Conservation (phyloP, 2,113 vertebrate species). For the Equus quagga region DNA sequence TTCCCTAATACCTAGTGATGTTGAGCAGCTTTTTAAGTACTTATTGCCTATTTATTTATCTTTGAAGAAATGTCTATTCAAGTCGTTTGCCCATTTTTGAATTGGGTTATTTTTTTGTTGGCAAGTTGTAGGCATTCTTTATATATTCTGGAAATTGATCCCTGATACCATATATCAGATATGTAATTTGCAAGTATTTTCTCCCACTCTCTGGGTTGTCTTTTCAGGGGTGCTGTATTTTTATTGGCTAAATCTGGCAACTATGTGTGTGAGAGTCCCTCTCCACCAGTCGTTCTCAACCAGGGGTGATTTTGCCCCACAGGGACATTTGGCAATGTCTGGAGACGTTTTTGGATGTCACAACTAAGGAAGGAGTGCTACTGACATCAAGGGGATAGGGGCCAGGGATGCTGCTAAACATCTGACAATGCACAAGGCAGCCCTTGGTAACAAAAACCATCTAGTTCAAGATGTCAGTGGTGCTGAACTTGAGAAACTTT, state of each 20-base stretch:
- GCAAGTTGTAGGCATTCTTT: not conserved
- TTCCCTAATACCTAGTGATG: not conserved
- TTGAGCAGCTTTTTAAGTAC: not conserved
- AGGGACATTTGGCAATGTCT: not conserved
- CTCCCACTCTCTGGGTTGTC: not conserved
- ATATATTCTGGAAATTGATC: not conserved
- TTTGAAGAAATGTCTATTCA: not conserved
- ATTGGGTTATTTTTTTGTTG: not conserved
- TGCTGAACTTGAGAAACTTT: not conserved
- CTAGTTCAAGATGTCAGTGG: not conserved
- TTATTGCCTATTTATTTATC: not conserved
- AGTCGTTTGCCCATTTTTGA: not conserved
- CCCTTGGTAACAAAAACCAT: not conserved
- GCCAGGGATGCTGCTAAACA: not conserved
- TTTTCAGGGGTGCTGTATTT: not conserved
- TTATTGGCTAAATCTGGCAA: not conserved
- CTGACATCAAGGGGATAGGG: not conserved
- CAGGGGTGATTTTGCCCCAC: not conserved
- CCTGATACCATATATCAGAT: not conserved
- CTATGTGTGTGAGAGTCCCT: not conserved
- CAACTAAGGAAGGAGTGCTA: not conserved
- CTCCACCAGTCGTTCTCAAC: not conserved
- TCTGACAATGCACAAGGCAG: not conserved
- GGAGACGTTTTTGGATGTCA: not conserved
- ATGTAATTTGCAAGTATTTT: not conserved